Evolutionary conservation across 2,888 invertebrate species (phyloP).

Genomic region (Cistogaster globosa): DNA sequence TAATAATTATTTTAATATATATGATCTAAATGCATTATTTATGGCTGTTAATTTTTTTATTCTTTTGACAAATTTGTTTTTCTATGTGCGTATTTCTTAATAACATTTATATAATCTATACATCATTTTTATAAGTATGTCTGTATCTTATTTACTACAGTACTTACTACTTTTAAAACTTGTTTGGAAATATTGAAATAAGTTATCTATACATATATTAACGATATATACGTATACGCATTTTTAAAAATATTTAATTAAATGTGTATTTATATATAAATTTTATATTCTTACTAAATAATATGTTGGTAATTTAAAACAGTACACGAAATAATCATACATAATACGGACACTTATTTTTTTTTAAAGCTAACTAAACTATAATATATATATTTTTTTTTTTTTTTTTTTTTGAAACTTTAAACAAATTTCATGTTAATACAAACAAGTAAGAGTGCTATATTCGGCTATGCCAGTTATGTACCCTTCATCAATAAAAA

Average conservation of each 20-base stretch:
- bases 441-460: too few relatives aligned
- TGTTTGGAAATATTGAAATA: constrained; percentile 71
- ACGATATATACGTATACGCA: constrained; percentile 50
- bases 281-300: constrained; percentile 59
- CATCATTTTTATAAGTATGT: constrained; percentile 37
- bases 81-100: constrained; percentile 60
- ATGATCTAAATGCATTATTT: constrained; percentile 47
- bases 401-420: too few relatives aligned
- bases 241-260: constrained; percentile 58
- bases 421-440: too few relatives aligned
- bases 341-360: too few relatives aligned
- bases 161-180: constrained; percentile 43
- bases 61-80: constrained; percentile 46
- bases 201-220: constrained; percentile 43
- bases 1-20: constrained; percentile 56
- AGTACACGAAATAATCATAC: too few relatives aligned
- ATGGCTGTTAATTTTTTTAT: constrained; percentile 59
- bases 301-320: constrained; percentile 22
- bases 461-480: too few relatives aligned
- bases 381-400: too few relatives aligned
- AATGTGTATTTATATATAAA: constrained; percentile 67
- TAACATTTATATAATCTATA: constrained; percentile 35
- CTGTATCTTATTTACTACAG: constrained; percentile 39
- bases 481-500: too few relatives aligned
- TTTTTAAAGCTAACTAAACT: too few relatives aligned